Percentiles rank a stretch among this genome's conserved stretches.
phyloP scores from a whole-genome alignment of 2,888 invertebrate genomes.

The Branchellion lobata region DNA sequence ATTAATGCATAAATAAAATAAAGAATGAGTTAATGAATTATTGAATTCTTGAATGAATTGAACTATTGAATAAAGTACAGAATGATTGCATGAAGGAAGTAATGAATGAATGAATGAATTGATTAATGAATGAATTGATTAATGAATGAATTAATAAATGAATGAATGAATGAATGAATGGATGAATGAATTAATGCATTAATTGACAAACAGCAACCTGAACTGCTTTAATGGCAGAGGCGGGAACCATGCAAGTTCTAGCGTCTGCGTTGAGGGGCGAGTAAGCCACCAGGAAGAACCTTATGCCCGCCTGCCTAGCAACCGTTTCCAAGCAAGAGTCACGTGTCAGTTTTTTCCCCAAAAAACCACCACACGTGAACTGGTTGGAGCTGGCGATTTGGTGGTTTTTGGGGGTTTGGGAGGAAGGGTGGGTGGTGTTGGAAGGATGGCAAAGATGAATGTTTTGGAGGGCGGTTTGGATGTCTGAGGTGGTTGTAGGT shows the following conservation, averaged over 20 bases:
- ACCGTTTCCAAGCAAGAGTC: slow-evolving; percentile 4
- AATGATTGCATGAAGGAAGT: not conserved
- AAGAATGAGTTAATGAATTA: slow-evolving; percentile 5
- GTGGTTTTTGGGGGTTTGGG: not conserved
- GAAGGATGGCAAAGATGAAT: no score
- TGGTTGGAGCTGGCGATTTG: not conserved
- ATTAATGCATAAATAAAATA: no score
- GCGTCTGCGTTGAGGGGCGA: slow-evolving; percentile 50
- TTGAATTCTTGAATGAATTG: not conserved
- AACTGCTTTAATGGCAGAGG: slow-evolving; percentile 46
- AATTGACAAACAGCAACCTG: not conserved
- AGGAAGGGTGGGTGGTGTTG: no score
- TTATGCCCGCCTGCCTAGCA: not conserved
- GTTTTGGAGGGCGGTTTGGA: no score
- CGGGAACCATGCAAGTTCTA: slow-evolving; percentile 49
- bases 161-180: no score
- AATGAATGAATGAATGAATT: no score
- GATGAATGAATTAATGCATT: no score
- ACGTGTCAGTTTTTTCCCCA: not conserved
- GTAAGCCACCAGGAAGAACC: slow-evolving; percentile 52
- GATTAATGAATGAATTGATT: no score
- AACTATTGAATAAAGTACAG: not conserved
- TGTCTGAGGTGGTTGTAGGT: no score
- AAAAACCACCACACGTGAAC: not conserved
- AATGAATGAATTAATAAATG: no score